Conservation (phyloP, 2,888 invertebrate genomes). For the Dendrolimus pini region DNA sequence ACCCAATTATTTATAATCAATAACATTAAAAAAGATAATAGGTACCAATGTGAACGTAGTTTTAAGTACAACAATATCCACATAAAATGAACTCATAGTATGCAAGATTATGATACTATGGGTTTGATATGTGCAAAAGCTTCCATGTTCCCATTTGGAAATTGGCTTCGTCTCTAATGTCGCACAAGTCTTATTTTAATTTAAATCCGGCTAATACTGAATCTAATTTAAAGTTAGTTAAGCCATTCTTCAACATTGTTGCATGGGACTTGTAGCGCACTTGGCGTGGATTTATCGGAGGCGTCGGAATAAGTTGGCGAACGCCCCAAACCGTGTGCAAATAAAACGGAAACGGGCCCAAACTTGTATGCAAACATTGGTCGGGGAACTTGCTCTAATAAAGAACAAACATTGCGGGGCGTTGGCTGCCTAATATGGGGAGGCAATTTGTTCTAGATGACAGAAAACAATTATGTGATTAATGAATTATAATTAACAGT, state of each 20-base stretch:
- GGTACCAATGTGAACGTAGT: no score
- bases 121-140: no score
- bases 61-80: no score
- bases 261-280: neutral
- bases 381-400: slow-evolving; percentile 59
- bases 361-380: slow-evolving; percentile 49
- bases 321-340: slow-evolving; percentile 33
- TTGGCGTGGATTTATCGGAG: slow-evolving; percentile 22
- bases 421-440: neutral
- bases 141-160: no score
- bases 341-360: slow-evolving; percentile 27
- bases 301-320: slow-evolving; percentile 23
- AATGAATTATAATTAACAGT: no score
- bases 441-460: neutral
- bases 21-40: no score
- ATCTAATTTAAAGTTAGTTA: neutral
- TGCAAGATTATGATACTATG: no score
- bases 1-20: no score
- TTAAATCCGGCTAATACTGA: no score
- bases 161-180: no score
- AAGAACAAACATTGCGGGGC: slow-evolving; percentile 61
- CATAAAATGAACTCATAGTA: no score
- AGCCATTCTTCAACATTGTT: neutral
- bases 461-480: neutral
- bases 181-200: no score